Conservation (phyloP, 2,888 invertebrate genomes). For the Cantharis rustica region DNA sequence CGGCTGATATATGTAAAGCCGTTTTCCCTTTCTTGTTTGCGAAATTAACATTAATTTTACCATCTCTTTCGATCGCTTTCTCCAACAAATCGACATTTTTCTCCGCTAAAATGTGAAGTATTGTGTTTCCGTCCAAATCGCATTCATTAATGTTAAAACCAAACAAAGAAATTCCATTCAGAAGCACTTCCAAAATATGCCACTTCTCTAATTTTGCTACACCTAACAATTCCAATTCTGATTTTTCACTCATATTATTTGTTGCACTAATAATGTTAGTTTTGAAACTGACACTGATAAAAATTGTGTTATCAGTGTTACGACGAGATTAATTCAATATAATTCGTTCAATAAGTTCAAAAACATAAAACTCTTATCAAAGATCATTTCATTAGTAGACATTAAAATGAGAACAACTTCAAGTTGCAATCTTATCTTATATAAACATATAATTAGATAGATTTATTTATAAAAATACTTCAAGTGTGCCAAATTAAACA, state of each 20-base stretch:
- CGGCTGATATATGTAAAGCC: constrained; percentile 18
- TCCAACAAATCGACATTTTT: constrained; percentile 13
- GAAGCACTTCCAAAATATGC: constrained; percentile 18
- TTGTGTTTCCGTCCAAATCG: constrained; percentile 13
- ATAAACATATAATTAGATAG: not conserved
- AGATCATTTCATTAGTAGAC: not conserved
- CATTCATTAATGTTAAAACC: constrained; percentile 12
- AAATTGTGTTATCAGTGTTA: not conserved
- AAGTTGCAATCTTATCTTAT: not conserved
- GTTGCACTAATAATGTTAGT: not conserved
- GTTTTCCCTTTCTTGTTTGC: constrained; percentile 14
- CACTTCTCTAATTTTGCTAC: constrained; percentile 15
- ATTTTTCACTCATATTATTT: not conserved
- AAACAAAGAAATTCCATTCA: constrained; percentile 16
- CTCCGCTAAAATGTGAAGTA: constrained; percentile 20
- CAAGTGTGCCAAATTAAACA: not conserved
- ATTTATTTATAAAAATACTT: not conserved
- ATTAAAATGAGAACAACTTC: not conserved
- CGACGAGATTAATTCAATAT: not conserved
- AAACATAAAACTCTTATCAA: not conserved
- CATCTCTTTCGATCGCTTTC: constrained; percentile 19
- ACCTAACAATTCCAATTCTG: constrained; percentile 7
- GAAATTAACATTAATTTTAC: constrained; percentile 9
- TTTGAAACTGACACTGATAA: not conserved
- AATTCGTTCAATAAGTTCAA: not conserved